Evolutionary conservation across 2,888 invertebrate species (phyloP), one percentile per base, ranked within the genome.

Genomic region (Boloria euphrosyne): DNA sequence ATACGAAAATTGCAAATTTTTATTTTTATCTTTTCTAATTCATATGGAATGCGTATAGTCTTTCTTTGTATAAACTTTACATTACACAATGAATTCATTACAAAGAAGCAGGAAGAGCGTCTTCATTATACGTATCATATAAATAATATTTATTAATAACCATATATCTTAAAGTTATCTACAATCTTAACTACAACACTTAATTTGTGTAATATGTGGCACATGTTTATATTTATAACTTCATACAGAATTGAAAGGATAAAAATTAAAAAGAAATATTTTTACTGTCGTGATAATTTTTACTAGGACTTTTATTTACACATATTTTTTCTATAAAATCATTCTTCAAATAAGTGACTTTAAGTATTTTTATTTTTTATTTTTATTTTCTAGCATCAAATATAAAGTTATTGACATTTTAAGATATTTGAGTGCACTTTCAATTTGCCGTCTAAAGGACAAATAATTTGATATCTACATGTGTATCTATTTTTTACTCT

Each of bases 11-110:
- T n/a, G n/a, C n/a, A n/a, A n/a, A n/a, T n/a, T n/a, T n/a, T n/a
- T n/a, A n/a, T n/a, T n/a, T n/a, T n/a, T n/a, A 66, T 63, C 54
- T 70, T 75, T 75, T 76, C 73, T 74, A 76, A 80, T 80, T 78
- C 74, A 72, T 74, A 75, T 75, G 82, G 84, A 85, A 87, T 85
- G 83, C 79, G 72, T 73, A 72, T 67, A 69, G 66, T 72, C 65
- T 74, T 75, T 75, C 31, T 77, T 78, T 79, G 81, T 78, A 86
- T 86, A 83, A 86, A 83, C 71, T 77, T 78, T 74, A 65, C 79
- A 81, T 81, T 77, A 76, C 66, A 73, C 71, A 73, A 70, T 50
- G 71, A 68, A 64, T 68, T 72, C 57, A 69, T 72, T 67, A 75
- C 59, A 68, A 55, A 67, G 70, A 62, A 74, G 64, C 76, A 77